Conservation (phyloP, 2,888 invertebrate species). For the Pammene aurita region DNA sequence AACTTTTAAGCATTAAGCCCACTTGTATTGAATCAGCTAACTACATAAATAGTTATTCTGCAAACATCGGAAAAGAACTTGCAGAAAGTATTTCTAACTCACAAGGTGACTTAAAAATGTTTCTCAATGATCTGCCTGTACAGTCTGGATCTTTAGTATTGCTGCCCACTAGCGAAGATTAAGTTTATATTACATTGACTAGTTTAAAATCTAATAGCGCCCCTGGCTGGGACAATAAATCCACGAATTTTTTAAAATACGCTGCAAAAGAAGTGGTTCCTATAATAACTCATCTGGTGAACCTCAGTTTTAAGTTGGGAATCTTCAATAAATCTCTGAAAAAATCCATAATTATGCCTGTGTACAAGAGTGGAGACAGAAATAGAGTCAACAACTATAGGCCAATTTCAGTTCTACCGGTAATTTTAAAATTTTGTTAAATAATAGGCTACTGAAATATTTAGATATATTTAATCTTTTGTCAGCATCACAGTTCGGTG, state of each 20-base stretch:
- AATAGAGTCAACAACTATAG: too few relatives aligned
- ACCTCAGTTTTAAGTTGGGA: too few relatives aligned
- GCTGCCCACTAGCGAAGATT: not conserved
- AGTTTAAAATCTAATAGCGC: not conserved
- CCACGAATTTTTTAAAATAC: not conserved
- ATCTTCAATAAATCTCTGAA: too few relatives aligned
- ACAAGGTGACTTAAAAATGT: not conserved
- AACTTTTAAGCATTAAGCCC: constrained; percentile 5
- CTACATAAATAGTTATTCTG: constrained; percentile 4
- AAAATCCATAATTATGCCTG: too few relatives aligned
- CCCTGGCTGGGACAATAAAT: not conserved
- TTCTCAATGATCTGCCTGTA: not conserved
- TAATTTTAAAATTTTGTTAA: too few relatives aligned
- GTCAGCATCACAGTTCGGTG: too few relatives aligned
- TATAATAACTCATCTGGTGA: too few relatives aligned
- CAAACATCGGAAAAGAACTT: constrained; percentile 12
- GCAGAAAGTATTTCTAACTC: not conserved
- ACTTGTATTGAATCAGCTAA: not conserved
- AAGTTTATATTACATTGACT: not conserved
- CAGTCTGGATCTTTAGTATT: not conserved
- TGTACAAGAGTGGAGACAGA: too few relatives aligned
- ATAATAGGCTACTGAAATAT: too few relatives aligned
- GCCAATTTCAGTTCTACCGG: too few relatives aligned
- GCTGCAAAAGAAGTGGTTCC: too few relatives aligned
- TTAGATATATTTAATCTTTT: too few relatives aligned